Conservation (phyloP, 2,797 vertebrate genomes). For the Artibeus lituratus region DNA sequence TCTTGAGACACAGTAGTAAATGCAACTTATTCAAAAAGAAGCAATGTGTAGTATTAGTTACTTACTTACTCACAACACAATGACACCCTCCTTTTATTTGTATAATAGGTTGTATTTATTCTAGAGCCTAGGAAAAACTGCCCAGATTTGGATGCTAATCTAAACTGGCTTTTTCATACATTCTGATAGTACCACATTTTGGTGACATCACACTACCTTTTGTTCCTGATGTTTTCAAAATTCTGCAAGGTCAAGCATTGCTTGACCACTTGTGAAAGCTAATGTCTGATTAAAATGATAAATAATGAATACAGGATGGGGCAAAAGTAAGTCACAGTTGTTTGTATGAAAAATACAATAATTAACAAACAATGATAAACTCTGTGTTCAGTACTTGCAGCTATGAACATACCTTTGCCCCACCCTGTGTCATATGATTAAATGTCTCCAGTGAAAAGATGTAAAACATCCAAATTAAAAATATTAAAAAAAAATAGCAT, state of each 20-base stretch:
- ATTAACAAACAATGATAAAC: neutral
- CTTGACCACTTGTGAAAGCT: neutral
- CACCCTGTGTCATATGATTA: neutral
- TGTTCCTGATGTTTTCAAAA: constrained; percentile 14
- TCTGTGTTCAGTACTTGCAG: neutral
- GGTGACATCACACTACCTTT: neutral
- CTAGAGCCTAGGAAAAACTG: neutral
- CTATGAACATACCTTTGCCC: neutral
- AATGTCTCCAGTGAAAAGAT: neutral
- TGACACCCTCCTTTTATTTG: neutral
- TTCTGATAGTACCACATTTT: neutral
- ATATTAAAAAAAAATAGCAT: neutral
- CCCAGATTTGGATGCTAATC: neutral
- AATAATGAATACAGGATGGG: neutral
- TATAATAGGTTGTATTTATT: neutral
- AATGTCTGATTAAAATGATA: neutral
- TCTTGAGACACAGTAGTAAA: neutral
- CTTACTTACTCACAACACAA: neutral
- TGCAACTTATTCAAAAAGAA: neutral
- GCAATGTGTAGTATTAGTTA: neutral
- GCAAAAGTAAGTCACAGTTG: neutral
- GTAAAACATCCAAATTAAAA: neutral
- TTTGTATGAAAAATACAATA: neutral
- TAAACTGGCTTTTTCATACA: constrained; percentile 3
- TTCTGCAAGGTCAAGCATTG: neutral